Base-by-base conservation (phyloP, 2,888 invertebrate species). In the Stenichneumon culpator region DNA sequence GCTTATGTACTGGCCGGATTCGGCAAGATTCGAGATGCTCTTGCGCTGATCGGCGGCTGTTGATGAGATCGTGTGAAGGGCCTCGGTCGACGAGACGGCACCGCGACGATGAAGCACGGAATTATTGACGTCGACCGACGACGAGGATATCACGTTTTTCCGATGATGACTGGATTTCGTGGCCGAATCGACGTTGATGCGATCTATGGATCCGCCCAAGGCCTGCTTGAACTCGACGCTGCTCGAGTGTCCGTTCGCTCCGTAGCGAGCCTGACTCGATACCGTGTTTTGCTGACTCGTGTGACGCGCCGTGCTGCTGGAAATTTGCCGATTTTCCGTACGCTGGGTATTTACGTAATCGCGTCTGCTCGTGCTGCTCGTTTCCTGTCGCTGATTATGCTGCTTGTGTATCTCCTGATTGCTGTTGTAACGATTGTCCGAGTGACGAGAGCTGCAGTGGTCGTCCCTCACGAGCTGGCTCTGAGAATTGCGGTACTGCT, bases 11-110 rank as follows among this genome's bases (percentile, higher is more conserved):
- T 96, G 96, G 11, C 96, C 96, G 88, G 96, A 96, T 86, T 97
- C 97, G 79, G 97, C 96, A 0, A 98, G 94, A 92, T 97, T 97
- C 32, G 96, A 96, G 83, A 97, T 97, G 82, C 97, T 97, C 93
- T 97, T 97, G 73, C 97, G 95, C 93, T 97, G 97, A 86, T 97
- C 97, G 32, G 97, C 96, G 22, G 97, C 97, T 0, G 97, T 96
- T 0, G 97, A 96, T 0, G 94, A 94, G 11, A 96, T 96, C 0
- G 96, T 96, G 91, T 97, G 97, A 5, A 96, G 94, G 1, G 97
- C 96, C 94, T 97, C 97, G n/a, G 96, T 96, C 0, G 96, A 96
- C 0, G 96, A 95, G 2, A 96, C 95, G 14, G 95, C 94, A 22
- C 96, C 96, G 91, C 97, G 97, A 60, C 98, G 96, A 92, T 97